Evolutionary conservation across 2,888 invertebrate genomes (phyloP).

Genomic region (Hydraecia micacea): DNA sequence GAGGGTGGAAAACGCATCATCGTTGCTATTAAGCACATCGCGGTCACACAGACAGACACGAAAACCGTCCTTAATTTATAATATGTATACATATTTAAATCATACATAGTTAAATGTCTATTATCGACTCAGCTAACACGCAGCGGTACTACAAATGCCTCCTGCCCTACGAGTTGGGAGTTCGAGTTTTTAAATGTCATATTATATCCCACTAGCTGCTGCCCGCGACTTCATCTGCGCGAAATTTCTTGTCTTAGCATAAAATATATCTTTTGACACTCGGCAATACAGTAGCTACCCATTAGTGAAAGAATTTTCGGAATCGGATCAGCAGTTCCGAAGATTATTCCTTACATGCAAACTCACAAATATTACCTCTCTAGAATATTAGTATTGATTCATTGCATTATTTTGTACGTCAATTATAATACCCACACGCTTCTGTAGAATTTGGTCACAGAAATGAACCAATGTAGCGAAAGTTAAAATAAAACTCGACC

Average conservation of each 20-base stretch:
- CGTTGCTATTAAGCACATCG: background rate
- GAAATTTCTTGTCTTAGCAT: no score
- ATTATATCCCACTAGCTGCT: background rate
- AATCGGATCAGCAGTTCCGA: background rate
- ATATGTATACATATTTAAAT: background rate
- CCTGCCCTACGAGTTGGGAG: no score
- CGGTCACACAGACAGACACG: background rate
- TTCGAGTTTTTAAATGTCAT: no score
- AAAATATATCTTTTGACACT: background rate
- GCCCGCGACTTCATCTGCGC: background rate
- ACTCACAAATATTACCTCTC: background rate
- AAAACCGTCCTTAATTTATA: background rate
- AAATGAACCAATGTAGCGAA: background rate
- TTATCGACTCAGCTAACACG: no score
- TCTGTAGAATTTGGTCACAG: background rate
- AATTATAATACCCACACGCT: background rate
- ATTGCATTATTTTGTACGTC: background rate
- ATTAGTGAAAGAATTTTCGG: background rate
- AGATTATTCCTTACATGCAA: background rate
- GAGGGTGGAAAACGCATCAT: background rate
- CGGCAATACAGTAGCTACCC: no score
- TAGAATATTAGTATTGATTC: background rate
- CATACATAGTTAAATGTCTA: background rate
- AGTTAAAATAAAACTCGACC: slow-evolving; percentile 63
- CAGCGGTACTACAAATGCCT: no score